These are phyloP conservation scores for Mustela lutreola DNA, from an alignment of 2,113 vertebrate genomes.

Conservation along the genomic window DNA sequence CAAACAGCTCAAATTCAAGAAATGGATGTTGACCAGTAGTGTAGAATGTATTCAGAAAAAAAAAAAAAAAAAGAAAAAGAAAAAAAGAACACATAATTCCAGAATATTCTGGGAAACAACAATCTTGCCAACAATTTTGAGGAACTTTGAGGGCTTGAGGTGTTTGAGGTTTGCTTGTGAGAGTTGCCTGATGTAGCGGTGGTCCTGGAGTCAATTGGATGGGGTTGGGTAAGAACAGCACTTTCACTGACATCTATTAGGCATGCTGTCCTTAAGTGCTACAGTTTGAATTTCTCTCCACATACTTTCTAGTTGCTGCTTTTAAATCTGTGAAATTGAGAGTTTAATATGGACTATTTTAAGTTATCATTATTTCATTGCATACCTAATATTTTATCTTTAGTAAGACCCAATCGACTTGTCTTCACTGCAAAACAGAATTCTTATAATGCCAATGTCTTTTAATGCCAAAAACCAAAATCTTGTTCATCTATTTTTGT, in stretches of 20 bases:
- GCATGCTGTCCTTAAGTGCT: background rate
- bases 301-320: background rate
- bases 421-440: background rate
- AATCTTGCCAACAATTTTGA: background rate
- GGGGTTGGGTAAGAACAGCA: fast-evolving
- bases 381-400: background rate
- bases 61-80: background rate
- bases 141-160: background rate
- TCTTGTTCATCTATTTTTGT: background rate
- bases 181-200: fast-evolving
- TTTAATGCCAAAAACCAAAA: background rate
- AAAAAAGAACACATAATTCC: background rate
- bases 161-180: background rate
- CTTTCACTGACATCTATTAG: background rate
- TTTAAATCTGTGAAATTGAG: background rate
- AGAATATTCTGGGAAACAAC: background rate
- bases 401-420: background rate
- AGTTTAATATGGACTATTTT: background rate
- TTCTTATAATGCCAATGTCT: background rate
- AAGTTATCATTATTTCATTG: background rate
- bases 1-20: background rate
- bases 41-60: background rate
- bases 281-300: background rate
- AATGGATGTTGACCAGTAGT: background rate
- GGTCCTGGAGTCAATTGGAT: fast-evolving